Evolutionary conservation across 2,888 invertebrate species (phyloP).

Genomic region (Lydus trimaculatus): DNA sequence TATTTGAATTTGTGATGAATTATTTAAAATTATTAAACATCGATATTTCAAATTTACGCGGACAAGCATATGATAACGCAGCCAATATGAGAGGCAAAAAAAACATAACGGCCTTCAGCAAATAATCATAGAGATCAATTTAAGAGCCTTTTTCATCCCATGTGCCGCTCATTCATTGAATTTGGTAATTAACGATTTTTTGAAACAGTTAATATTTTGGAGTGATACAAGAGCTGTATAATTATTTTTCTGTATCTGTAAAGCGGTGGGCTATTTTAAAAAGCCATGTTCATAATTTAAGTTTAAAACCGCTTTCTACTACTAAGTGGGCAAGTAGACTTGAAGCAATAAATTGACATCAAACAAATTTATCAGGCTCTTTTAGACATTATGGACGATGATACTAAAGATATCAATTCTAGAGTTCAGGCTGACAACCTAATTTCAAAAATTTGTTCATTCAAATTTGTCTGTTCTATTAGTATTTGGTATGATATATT

Average conservation of each 20-base stretch:
- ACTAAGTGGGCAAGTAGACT: slow-evolving; percentile 29
- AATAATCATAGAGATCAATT: slow-evolving; percentile 40
- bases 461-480: neutral
- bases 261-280: slow-evolving; percentile 29
- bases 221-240: slow-evolving; percentile 30
- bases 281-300: slow-evolving; percentile 25
- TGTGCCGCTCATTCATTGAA: slow-evolving; percentile 43
- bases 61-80: slow-evolving; percentile 45
- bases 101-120: slow-evolving; percentile 42
- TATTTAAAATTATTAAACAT: slow-evolving; percentile 26
- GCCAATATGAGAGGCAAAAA: slow-evolving; percentile 44
- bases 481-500: neutral
- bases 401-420: neutral
- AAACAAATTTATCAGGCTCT: slow-evolving; percentile 28
- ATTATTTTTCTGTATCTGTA: slow-evolving; percentile 42
- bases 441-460: neutral
- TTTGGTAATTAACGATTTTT: slow-evolving; percentile 46
- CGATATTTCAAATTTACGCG: slow-evolving; percentile 35
- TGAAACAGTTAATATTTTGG: slow-evolving; percentile 33
- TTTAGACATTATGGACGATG: slow-evolving; percentile 14
- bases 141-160: slow-evolving; percentile 43
- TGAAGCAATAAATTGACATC: slow-evolving; percentile 15
- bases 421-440: neutral
- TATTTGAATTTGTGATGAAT: slow-evolving; percentile 33
- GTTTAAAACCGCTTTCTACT: slow-evolving; percentile 36